Evolutionary conservation across 2,113 vertebrate genomes (phyloP), one percentile per base, ranked within the genome.

Genomic region (Rana temporaria): DNA sequence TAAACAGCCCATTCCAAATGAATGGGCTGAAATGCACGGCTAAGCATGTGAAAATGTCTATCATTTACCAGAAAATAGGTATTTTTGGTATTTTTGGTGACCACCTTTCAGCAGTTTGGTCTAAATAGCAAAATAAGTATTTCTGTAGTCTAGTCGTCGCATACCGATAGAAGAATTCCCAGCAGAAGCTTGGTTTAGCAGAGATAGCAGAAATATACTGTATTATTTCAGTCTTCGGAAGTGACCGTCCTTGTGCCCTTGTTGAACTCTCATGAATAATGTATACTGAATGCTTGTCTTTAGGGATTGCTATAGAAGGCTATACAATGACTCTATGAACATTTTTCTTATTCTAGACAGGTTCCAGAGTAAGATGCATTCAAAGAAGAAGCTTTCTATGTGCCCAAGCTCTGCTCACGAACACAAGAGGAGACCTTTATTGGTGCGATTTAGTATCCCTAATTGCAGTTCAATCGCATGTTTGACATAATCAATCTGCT

Each of bases 401-500:
- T 60, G 59, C 57, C 38, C 56, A 60, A 38, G 72, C 60, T 75
- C 59, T 30, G 72, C 72, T 38, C 72, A 56, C 60, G 72, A 60
- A 75, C 32, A 60, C 38, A 57, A 24, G 59, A 34, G 71, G 19
- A 34, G 56, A 75, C 38, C 56, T 75, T 75, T 75, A 75, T 75
- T 75, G 57, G 30, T 38, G 20, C 72, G 59, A 75, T 75, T 75
- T 75, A 75, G 56, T 75, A 62, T 62, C 56, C 56, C 72, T 62
- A 75, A 75, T 75, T 75, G 72, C 72, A 60, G 72, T 75, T 75
- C 72, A 42, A 62, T 75, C 72, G n/a, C n/a, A 74, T 60, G 72
- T 75, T 75, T 75, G 72, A 75, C 72, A 75, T 69, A 67, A 79
- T 79, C 65, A 57, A 38, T 79, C 78, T 69, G 65, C 78, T 53